Conservation (phyloP, 2,113 vertebrate genomes). For the Cephalophus harveyi region DNA sequence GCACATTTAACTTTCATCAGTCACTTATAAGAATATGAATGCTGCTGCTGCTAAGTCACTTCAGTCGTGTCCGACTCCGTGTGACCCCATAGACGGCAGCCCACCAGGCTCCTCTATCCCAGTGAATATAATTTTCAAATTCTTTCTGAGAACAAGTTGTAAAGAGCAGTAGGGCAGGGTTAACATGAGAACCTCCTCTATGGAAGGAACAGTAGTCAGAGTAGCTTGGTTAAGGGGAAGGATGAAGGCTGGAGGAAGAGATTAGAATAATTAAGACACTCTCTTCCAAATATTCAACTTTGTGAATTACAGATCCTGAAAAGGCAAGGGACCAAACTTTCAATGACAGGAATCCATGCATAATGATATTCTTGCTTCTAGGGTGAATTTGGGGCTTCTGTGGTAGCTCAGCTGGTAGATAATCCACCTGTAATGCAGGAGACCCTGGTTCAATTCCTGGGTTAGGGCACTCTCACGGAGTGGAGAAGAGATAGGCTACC, state of each 20-base stretch:
- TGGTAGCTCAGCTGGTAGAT: neutral
- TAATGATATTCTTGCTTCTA: slow-evolving; percentile 11
- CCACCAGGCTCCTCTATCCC: neutral
- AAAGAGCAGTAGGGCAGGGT: neutral
- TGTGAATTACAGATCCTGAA: neutral
- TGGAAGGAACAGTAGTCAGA: neutral
- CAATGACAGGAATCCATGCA: neutral
- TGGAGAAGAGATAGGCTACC: neutral
- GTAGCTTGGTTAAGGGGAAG: neutral
- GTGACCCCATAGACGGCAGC: fast-evolving
- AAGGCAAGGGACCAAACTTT: neutral
- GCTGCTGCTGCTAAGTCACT: neutral
- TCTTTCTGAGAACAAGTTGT: neutral
- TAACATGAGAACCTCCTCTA: neutral
- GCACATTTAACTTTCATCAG: neutral
- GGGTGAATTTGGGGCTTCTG: neutral
- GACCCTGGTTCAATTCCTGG: neutral
- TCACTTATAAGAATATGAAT: neutral
- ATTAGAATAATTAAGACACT: neutral
- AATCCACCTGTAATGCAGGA: neutral
- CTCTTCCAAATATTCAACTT: neutral
- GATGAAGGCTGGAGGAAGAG: neutral
- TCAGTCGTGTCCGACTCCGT: neutral
- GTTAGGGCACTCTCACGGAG: neutral
- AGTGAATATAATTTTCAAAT: neutral